These are phyloP conservation scores for Pachyseris speciosa DNA, from an alignment of 64 coral and sea anemone species.

Conservation along the genomic window DNA sequence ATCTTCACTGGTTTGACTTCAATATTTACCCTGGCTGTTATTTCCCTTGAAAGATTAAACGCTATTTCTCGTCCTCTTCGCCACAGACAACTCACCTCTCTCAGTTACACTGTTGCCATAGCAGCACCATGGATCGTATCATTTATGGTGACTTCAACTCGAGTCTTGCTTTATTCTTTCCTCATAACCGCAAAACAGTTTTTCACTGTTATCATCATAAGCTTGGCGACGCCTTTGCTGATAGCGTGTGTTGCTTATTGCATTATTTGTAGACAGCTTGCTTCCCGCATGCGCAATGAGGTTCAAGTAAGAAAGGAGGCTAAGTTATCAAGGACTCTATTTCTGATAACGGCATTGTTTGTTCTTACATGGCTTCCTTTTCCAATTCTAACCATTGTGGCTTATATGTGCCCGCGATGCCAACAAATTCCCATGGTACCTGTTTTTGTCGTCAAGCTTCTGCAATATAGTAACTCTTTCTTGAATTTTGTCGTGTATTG, in stretches of 20 bases:
- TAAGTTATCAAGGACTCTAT: conserved; percentile 1
- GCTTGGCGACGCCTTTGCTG: conserved; percentile 16
- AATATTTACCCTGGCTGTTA: conserved; percentile 15
- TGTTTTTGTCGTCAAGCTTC: no score
- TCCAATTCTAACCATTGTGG: not conserved
- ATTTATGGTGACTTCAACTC: not conserved
- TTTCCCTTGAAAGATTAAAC: conserved; percentile 47
- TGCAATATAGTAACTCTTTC: no score
- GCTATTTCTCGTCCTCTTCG: conserved; percentile 1
- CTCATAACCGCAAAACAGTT: not conserved
- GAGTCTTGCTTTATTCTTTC: not conserved
- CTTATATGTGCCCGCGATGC: not conserved
- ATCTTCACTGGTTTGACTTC: conserved; percentile 1
- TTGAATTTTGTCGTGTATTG: no score
- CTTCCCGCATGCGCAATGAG: not conserved
- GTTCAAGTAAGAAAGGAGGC: not conserved
- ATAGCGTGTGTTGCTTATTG: conserved; percentile 21
- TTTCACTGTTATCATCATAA: not conserved
- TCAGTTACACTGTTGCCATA: conserved; percentile 1
- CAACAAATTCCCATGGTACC: not conserved
- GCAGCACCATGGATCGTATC: conserved; percentile 39
- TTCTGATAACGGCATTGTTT: not conserved
- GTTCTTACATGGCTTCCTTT: conserved; percentile 55
- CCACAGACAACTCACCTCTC: not conserved
- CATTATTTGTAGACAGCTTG: conserved; percentile 36